Percentiles rank a stretch among this genome's conserved stretches.
Evolutionary conservation across 2,113 vertebrate genomes (phyloP).

Genomic region (Dromaius novaehollandiae): DNA sequence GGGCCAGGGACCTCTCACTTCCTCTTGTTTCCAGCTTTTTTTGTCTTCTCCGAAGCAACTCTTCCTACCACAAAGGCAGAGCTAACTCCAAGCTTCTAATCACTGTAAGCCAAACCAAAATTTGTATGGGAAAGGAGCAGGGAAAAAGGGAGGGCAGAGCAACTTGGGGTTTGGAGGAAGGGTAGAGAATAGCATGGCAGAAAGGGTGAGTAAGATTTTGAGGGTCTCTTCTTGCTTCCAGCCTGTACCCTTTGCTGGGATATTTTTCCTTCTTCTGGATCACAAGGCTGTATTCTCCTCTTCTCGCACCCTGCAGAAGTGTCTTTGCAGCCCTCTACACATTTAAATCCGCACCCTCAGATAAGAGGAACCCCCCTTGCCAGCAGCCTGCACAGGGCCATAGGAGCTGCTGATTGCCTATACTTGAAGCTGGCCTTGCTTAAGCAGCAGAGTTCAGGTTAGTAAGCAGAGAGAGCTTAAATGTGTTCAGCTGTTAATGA

Average conservation of each 20-base stretch:
- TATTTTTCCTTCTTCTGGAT: background rate
- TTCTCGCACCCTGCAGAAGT: background rate
- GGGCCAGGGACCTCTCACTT: background rate
- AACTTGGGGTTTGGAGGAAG: background rate
- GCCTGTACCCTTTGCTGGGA: background rate
- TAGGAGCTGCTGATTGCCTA: rapidly evolving
- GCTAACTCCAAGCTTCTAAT: background rate
- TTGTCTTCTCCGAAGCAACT: background rate
- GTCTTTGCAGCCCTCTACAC: background rate
- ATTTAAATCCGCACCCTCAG: background rate
- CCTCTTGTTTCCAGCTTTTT: background rate
- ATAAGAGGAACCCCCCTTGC: background rate
- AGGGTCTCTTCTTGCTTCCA: background rate
- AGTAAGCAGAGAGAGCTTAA: background rate
- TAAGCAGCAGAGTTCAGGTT: background rate
- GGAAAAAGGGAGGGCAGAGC: background rate
- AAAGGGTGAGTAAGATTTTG: background rate
- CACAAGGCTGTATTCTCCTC: background rate
- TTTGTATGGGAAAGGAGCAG: background rate
- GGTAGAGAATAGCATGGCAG: background rate
- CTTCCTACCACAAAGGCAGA: background rate
- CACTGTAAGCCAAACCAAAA: background rate
- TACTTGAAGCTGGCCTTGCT: background rate
- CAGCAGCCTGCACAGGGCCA: background rate
- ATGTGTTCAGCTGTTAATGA: background rate